These are phyloP conservation scores for Mechanitis mazaeus DNA, from an alignment of 2,888 invertebrate species.

Conservation along the genomic window DNA sequence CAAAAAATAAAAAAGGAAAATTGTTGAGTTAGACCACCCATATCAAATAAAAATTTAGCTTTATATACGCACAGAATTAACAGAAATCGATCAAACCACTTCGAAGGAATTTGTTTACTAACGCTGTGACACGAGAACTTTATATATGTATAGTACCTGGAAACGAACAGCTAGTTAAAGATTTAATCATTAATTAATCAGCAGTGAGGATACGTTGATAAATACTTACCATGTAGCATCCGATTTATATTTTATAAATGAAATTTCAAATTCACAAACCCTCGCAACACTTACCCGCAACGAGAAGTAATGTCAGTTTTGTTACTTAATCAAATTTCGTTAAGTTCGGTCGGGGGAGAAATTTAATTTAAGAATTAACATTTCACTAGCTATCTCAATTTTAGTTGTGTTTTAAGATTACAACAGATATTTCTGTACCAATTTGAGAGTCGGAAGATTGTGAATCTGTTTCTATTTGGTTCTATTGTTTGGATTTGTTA, in stretches of 20 bases:
- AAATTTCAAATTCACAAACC: conserved; percentile 4
- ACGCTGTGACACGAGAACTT: too few species aligned
- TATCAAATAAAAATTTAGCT: too few species aligned
- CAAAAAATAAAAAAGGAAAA: too few species aligned
- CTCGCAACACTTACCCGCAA: conserved; percentile 24
- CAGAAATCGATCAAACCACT: too few species aligned
- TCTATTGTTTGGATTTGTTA: conserved; percentile 21
- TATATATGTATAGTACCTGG: too few species aligned
- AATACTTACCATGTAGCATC: neutral
- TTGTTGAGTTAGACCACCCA: too few species aligned
- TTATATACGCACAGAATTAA: too few species aligned
- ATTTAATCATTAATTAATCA: too few species aligned
- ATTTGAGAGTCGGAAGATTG: conserved; percentile 27
- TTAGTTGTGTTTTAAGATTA: conserved; percentile 51
- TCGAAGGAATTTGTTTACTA: too few species aligned
- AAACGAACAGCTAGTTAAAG: too few species aligned
- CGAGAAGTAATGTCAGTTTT: conserved; percentile 59
- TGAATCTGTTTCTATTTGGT: conserved; percentile 16
- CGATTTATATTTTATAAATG: neutral
- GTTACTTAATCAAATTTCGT: conserved; percentile 71
- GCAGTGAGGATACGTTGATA: neutral
- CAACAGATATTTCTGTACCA: conserved; percentile 35
- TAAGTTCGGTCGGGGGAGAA: conserved; percentile 49
- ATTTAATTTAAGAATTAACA: conserved; percentile 68
- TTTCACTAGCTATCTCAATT: conserved; percentile 59